Evolutionary conservation across 2,888 invertebrate genomes (phyloP).

Genomic region (Rhagophthalmus giganteus): DNA sequence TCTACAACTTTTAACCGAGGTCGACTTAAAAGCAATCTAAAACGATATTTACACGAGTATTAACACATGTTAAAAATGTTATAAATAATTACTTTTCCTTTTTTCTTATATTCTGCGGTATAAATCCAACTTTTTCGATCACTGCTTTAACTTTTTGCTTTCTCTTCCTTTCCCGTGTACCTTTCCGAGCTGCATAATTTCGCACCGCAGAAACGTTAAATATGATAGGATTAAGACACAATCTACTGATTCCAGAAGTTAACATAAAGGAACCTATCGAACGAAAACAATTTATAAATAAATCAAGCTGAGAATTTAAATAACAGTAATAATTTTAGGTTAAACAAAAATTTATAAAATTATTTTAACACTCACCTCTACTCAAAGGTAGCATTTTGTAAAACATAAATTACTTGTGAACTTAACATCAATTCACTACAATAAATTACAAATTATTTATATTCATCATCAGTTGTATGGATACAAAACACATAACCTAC

Average conservation of each 20-base stretch:
- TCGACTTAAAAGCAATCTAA: constrained; percentile 11
- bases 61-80: background rate
- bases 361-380: no score
- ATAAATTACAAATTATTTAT: no score
- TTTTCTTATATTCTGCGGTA: constrained; percentile 68
- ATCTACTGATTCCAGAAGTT: background rate
- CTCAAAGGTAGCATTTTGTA: no score
- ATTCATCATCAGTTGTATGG: no score
- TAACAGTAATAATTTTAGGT: background rate
- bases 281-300: background rate
- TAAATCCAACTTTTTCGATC: constrained; percentile 73
- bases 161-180: constrained; percentile 75
- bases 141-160: constrained; percentile 77
- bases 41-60: background rate
- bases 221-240: no score
- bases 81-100: constrained; percentile 48
- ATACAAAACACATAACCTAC: no score
- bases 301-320: background rate
- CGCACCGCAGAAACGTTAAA: constrained; percentile 33
- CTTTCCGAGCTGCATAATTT: constrained; percentile 78
- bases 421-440: no score
- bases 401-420: no score
- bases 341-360: background rate
- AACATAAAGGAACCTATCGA: background rate
- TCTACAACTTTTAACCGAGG: constrained; percentile 63